Base-by-base conservation (phyloP, 1,140 invertebrate species). In the Papilio polytes region DNA sequence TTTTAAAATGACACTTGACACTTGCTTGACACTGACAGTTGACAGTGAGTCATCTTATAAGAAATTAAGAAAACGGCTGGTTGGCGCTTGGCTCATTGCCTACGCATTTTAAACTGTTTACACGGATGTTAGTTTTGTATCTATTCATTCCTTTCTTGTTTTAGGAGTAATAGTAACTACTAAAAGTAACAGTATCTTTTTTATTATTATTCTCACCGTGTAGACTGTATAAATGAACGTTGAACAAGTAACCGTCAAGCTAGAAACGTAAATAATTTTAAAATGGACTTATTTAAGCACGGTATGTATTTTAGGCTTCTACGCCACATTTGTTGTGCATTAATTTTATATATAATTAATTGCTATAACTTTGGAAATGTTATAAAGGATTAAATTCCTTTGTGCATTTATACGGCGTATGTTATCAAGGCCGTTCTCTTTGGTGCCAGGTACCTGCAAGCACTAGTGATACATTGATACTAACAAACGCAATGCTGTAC, bases 221-320 rank as follows among this genome's bases (percentile, higher is more conserved):
- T 26, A 77, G 48, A 78, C 18, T 41, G 18, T 66, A 36, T 26
- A 66, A 66, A 51, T 78, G 53, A 63, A 63, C 59, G 41, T 36
- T 41, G 20, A n/a, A 22, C 31, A 63, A 78, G 41, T 56, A 63
- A 56, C 59, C 77, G 59, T 77, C 48, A 56, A 77, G 77, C 18
- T 63, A 44, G 36, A 66, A 63, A 36, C 26, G 18, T 78, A 78
- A 63, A 78, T 78, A 78, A 76, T 74, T 76, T 80, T 53, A 26
- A 72, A 83, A 93, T 94, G 92, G 90, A 94, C 86, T 85, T 94
- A 80, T 92, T 91, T 74, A 94, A 90, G 83, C 89, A 91, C 80
- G 91, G 92, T 94, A 84, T 70, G 88, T 89, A 84, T 36, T 84
- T 78, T 73, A 70, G 26, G 26, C 10, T 18, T 70, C 10, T 31